A percentile compares a stretch with the other conserved stretches of the same genome.
Evolutionary conservation across 2,113 vertebrate genomes (phyloP).

Genomic region (Mesembrinibis cayennensis): DNA sequence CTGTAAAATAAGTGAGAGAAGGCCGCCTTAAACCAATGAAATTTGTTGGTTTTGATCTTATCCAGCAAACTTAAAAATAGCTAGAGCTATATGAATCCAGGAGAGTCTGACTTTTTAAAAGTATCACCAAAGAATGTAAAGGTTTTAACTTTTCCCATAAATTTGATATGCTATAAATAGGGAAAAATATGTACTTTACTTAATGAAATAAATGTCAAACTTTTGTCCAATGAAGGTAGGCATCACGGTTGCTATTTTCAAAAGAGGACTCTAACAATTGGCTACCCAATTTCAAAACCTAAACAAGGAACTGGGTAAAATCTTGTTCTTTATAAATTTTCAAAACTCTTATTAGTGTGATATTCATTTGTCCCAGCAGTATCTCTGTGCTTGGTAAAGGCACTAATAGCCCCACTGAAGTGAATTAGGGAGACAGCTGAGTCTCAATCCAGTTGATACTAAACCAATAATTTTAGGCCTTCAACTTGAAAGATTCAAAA

Average conservation of each 20-base stretch:
- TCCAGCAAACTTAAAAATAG: not conserved
- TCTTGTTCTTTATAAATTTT: not conserved
- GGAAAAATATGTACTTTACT: not conserved
- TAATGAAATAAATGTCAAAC: not conserved
- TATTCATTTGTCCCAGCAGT: not conserved
- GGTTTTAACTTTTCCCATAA: not conserved
- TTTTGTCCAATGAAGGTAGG: not conserved
- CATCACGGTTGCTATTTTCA: not conserved
- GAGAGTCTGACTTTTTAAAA: not conserved
- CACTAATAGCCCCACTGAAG: not conserved
- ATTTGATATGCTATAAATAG: not conserved
- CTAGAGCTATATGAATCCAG: not conserved
- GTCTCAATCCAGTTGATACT: not conserved
- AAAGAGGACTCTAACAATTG: not conserved
- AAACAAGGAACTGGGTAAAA: not conserved
- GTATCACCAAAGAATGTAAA: not conserved
- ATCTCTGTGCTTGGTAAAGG: not conserved
- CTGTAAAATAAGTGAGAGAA: not conserved
- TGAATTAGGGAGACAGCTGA: not conserved
- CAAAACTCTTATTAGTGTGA: not conserved
- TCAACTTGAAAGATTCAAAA: not conserved
- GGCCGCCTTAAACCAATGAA: fast-evolving
- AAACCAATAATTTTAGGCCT: not conserved
- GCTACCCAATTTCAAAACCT: not conserved
- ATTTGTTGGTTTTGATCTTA: not conserved